phyloP scores from a whole-genome alignment of 2,797 vertebrate species.

The Neosilurus hyrtlii region DNA sequence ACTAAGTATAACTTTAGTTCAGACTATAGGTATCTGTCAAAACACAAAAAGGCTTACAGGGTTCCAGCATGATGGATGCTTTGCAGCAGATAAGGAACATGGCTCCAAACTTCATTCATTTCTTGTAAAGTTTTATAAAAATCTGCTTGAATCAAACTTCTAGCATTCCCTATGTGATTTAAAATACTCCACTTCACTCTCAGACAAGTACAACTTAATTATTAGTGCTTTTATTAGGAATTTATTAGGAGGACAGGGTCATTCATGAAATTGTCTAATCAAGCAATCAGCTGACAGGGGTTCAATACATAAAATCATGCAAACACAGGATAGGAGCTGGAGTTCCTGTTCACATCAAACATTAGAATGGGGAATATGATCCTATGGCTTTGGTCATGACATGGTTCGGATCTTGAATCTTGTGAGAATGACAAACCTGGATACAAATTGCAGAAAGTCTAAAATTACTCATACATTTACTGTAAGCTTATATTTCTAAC shows the following conservation, averaged over 20 bases:
- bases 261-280: not conserved
- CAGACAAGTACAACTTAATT: not conserved
- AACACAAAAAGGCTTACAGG: not conserved
- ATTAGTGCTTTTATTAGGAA: too few relatives aligned
- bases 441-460: not conserved
- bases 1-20: not conserved
- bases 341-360: not conserved
- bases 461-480: not conserved
- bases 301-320: not conserved
- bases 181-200: not conserved
- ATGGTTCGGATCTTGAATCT: not conserved
- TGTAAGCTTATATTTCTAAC: not conserved
- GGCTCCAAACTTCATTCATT: not conserved
- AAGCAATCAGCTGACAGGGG: not conserved
- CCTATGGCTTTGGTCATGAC: not conserved
- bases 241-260: not conserved
- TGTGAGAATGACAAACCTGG: not conserved
- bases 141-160: not conserved
- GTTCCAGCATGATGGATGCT: conserved; percentile 15
- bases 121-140: not conserved
- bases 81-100: conserved; percentile 11
- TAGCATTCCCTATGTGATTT: not conserved
- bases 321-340: not conserved
- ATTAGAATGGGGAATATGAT: not conserved
- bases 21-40: not conserved